phyloP scores from a whole-genome alignment of 2,888 invertebrate genomes.

The Euplexia lucipara region DNA sequence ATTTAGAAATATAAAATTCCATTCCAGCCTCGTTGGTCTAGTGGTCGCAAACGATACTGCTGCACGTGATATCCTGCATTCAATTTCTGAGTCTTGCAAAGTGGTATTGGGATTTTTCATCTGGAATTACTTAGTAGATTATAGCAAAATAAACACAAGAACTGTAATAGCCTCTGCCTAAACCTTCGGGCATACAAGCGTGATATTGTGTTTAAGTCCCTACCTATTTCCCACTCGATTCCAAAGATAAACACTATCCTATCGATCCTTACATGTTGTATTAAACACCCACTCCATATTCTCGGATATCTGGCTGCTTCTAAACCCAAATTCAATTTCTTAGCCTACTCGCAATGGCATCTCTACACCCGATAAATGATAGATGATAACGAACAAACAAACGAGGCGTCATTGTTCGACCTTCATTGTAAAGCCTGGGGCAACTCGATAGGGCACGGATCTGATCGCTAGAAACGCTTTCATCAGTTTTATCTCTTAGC shows the following conservation, averaged over 20 bases:
- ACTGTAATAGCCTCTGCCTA: background rate
- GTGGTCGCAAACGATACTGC: no score
- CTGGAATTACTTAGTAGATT: no score
- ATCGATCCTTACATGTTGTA: background rate
- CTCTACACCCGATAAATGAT: conserved; percentile 37
- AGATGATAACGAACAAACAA: conserved; percentile 45
- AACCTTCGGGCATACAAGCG: no score
- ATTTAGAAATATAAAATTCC: no score
- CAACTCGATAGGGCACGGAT: conserved; percentile 67
- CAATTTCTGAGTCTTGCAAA: no score
- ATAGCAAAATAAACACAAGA: no score
- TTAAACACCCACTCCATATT: conserved; percentile 3
- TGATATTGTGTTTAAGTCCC: no score
- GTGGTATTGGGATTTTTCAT: no score
- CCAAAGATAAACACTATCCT: background rate
- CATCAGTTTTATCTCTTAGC: conserved; percentile 54
- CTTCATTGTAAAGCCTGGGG: conserved; percentile 55
- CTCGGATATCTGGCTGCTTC: conserved; percentile 3
- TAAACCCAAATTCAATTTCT: conserved; percentile 45
- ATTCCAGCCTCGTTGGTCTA: no score
- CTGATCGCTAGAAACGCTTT: conserved; percentile 60
- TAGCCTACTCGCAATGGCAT: conserved; percentile 33
- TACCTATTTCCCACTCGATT: background rate
- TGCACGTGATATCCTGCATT: no score
- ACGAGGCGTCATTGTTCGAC: conserved; percentile 61